Evolutionary conservation across 2,113 vertebrate genomes (phyloP).

Genomic region (Nothobranchius kuhntae): DNA sequence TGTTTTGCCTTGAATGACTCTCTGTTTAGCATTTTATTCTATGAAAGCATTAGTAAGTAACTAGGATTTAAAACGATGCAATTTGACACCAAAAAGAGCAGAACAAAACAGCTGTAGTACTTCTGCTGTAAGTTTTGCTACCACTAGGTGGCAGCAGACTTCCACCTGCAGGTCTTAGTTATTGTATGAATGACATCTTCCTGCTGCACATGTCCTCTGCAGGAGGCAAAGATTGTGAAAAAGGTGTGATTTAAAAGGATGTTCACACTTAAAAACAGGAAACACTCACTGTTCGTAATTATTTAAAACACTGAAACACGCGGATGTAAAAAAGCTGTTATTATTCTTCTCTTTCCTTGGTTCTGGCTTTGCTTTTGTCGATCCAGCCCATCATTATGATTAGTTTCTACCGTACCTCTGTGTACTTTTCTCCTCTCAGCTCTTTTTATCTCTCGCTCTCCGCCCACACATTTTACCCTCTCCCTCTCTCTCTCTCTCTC

Average conservation of each 20-base stretch:
- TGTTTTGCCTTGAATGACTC: neutral
- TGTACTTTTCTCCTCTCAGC: neutral
- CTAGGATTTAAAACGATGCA: neutral
- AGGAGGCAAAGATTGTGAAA: constrained; percentile 17
- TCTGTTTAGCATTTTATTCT: neutral
- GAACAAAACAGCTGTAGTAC: no score
- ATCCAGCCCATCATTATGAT: neutral
- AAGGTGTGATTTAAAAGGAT: constrained; percentile 38
- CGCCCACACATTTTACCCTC: neutral
- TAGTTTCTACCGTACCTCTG: neutral
- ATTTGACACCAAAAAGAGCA: no score
- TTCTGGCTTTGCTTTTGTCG: neutral
- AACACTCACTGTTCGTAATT: constrained; percentile 22
- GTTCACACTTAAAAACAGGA: constrained; percentile 32
- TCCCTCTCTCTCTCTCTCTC: neutral
- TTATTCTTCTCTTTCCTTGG: neutral
- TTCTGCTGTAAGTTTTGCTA: neutral
- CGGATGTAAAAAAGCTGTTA: constrained; percentile 14
- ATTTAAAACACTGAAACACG: constrained; percentile 32
- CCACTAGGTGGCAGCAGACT: constrained; percentile 75
- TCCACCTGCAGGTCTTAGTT: constrained; percentile 16
- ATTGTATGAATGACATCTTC: constrained; percentile 21
- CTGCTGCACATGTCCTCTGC: constrained; percentile 14
- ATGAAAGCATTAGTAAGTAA: neutral
- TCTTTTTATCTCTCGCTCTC: constrained; percentile 7